Percentiles rank a stretch among this genome's conserved stretches.
Conservation (phyloP, 1,140 invertebrate genomes). For the Tetramorium parvispinum region DNA sequence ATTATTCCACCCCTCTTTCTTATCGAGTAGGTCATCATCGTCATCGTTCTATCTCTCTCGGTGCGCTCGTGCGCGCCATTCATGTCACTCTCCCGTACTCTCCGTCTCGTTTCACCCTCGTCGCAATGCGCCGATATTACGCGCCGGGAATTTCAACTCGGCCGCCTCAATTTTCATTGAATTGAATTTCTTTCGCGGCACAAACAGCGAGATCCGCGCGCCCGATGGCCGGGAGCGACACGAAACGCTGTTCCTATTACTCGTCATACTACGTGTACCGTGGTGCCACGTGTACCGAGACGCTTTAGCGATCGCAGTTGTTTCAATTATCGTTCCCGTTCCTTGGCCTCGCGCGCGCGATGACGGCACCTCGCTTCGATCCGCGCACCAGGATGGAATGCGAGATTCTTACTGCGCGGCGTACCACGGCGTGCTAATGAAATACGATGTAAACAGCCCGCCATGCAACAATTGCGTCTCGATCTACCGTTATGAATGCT, state of each 20-base stretch:
- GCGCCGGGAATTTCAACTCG: conserved; percentile 64
- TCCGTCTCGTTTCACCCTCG: neutral
- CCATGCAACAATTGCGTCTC: conserved; percentile 25
- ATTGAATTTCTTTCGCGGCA: conserved; percentile 69
- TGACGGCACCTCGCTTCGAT: conserved; percentile 23
- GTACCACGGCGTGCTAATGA: conserved; percentile 47
- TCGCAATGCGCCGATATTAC: conserved; percentile 32
- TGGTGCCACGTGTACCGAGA: neutral
- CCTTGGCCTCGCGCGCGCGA: conserved; percentile 26
- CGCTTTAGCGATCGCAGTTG: conserved; percentile 26
- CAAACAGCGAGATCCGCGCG: neutral
- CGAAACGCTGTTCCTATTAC: conserved; percentile 2
- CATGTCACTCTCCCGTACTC: conserved; percentile 60
- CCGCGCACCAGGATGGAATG: conserved; percentile 12
- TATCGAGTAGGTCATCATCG: conserved; percentile 72
- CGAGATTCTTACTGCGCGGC: conserved; percentile 13
- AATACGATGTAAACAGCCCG: conserved; percentile 32
- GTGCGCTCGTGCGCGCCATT: conserved; percentile 63
- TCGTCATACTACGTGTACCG: neutral
- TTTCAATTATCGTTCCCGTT: conserved; percentile 58
- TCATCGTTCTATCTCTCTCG: neutral
- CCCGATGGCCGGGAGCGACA: neutral
- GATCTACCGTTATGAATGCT: conserved; percentile 32
- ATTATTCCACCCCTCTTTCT: conserved; percentile 71
- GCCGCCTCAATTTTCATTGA: conserved; percentile 69